These are phyloP conservation scores for Oligia strigilis DNA, from an alignment of 2,888 invertebrate species.

Conservation along the genomic window DNA sequence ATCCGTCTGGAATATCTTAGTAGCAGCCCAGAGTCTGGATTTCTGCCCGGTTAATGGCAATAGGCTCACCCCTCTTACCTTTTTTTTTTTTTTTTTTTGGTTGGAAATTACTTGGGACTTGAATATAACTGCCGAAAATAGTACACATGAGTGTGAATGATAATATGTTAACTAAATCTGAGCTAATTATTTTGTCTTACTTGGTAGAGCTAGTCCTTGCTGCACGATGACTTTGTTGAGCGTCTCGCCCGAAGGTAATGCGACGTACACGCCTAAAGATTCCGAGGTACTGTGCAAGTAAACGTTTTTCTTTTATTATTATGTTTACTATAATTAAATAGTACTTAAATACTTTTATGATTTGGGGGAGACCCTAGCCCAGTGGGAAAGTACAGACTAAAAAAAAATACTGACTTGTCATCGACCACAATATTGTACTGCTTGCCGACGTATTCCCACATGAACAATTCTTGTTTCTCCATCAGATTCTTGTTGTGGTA, in stretches of 20 bases:
- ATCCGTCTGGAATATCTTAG: not conserved
- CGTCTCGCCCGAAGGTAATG: slow-evolving; percentile 67
- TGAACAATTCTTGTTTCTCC: slow-evolving; percentile 71
- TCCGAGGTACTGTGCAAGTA: slow-evolving; percentile 80
- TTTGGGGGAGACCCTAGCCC: no score
- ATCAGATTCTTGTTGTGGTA: slow-evolving; percentile 65
- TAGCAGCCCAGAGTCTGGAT: not conserved
- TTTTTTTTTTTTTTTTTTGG: no score
- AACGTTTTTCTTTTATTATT: not conserved
- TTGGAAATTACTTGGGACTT: not conserved
- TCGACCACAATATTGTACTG: slow-evolving; percentile 79
- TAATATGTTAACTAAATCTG: not conserved
- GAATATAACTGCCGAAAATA: not conserved
- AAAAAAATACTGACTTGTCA: slow-evolving; percentile 79
- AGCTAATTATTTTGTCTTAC: slow-evolving; percentile 68
- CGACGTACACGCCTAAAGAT: slow-evolving; percentile 81
- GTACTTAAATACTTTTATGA: no score
- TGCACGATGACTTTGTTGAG: slow-evolving; percentile 77
- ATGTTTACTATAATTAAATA: not conserved
- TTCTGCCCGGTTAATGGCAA: not conserved
- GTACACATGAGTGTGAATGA: not conserved
- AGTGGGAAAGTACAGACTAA: no score
- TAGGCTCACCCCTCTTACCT: not conserved
- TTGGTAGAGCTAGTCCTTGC: slow-evolving; percentile 71
- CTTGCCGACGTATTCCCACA: slow-evolving; percentile 71